Evolutionary conservation across 1,140 invertebrate genomes (phyloP), one percentile per base, ranked within the genome.

Genomic region (Globodera ellingtonae): DNA sequence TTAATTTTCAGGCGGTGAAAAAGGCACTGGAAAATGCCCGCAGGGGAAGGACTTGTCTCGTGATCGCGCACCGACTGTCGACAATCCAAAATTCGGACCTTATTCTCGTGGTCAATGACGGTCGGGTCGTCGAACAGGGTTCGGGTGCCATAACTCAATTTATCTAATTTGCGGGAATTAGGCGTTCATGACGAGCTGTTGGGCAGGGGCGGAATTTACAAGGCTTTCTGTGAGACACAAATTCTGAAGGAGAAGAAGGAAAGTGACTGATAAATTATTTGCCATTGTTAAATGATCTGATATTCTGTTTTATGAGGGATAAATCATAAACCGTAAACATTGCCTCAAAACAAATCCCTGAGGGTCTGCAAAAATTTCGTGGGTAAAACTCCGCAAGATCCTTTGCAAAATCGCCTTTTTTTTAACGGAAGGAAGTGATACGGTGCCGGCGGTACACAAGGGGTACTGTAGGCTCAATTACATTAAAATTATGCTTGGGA

Each of bases 41-140:
- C n/a, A 18, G 83, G 59, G 84, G 84, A 9, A 47, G 74, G 47
- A 81, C 74, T 24, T 81, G 74, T 50, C 50, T 82, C 18, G 79
- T 85, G 18, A 94, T 95, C 79, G 94, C 94, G 0, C 94, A 95
- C 90, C 91, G 94, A 6, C 90, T 94, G 6, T 92, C 93, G 2
- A 94, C 94, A 0, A 92, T 94, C 56, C 91, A 93, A 84, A 92
- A 93, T 87, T 93, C 93, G 0, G 92, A 95, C 89, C 87, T 92
- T 48, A 97, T 88, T 78, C 77, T 82, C 13, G 84, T 85, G 24
- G 78, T 85, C 50, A 80, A 82, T 35, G 84, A 86, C 59, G 84
- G 84, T 15, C 67, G 67, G 50, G 75, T 87, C 48, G 79, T 82
- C n/a, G 85, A 85, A 76, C 35, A 78, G 10, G 84, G 81, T 70